Evolutionary conservation across 2,113 vertebrate species (phyloP).

Genomic region (Mus spicilegus): DNA sequence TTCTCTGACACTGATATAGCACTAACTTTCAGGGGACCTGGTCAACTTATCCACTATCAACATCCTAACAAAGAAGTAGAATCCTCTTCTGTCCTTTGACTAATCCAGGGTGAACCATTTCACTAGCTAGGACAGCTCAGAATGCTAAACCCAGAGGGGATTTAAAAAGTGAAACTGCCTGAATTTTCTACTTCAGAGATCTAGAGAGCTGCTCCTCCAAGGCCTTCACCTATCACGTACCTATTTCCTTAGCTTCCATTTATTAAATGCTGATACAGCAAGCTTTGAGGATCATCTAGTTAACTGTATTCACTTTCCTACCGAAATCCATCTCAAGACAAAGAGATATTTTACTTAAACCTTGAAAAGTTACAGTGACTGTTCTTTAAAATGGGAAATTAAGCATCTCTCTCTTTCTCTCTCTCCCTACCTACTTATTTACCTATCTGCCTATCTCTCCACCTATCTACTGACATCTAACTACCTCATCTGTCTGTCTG

Average conservation of each 20-base stretch:
- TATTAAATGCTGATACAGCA: slow-evolving; percentile 53
- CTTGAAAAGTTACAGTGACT: background rate
- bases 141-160: background rate
- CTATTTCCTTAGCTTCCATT: background rate
- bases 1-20: background rate
- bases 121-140: background rate
- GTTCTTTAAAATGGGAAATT: background rate
- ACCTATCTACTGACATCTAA: background rate
- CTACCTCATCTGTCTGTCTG: background rate
- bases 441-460: background rate
- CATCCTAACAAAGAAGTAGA: background rate
- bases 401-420: too few species aligned
- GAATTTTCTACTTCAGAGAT: background rate
- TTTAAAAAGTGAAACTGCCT: background rate
- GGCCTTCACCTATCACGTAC: background rate
- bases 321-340: slow-evolving; percentile 8
- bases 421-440: background rate
- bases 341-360: background rate
- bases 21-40: background rate
- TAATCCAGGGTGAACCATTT: background rate
- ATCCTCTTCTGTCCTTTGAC: background rate
- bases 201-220: background rate
- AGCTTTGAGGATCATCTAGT: slow-evolving; percentile 2
- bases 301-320: background rate
- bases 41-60: background rate